A percentile compares a stretch with the other conserved stretches of the same genome.
These are phyloP conservation scores for Andrena minutula DNA, from an alignment of 2,888 invertebrate genomes.

Conservation along the genomic window DNA sequence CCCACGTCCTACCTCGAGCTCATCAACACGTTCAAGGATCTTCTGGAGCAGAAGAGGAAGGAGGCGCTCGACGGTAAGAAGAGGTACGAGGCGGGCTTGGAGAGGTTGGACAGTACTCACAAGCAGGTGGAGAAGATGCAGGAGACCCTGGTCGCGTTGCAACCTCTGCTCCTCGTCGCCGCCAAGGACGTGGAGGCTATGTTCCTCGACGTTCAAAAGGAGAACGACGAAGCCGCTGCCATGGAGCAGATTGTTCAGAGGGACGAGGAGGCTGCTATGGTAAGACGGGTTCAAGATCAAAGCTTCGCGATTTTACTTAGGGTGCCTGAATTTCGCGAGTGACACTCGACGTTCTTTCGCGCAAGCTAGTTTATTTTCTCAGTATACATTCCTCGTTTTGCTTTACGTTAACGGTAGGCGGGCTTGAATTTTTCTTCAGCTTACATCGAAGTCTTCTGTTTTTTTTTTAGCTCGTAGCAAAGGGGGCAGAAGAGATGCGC, in stretches of 20 bases:
- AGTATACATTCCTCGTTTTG: neutral
- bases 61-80: slow-evolving; percentile 89
- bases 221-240: slow-evolving; percentile 93
- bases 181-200: slow-evolving; percentile 95
- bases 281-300: slow-evolving; percentile 57
- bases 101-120: slow-evolving; percentile 94
- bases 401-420: neutral
- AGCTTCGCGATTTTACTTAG: slow-evolving; percentile 37
- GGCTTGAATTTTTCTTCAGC: neutral
- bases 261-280: slow-evolving; percentile 92
- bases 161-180: slow-evolving; percentile 94
- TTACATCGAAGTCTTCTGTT: neutral
- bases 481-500: slow-evolving; percentile 92
- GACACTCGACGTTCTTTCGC: slow-evolving; percentile 4
- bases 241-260: slow-evolving; percentile 92
- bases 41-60: slow-evolving; percentile 91
- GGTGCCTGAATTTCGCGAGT: neutral
- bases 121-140: slow-evolving; percentile 94
- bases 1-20: slow-evolving; percentile 97
- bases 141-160: slow-evolving; percentile 92
- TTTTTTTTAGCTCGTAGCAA: slow-evolving; percentile 78
- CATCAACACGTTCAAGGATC: slow-evolving; percentile 94
- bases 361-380: slow-evolving; percentile 1
- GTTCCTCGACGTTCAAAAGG: slow-evolving; percentile 94
- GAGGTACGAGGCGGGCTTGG: slow-evolving; percentile 94